phyloP scores from a whole-genome alignment of 2,797 vertebrate genomes.

The Lacerta bilineata region DNA sequence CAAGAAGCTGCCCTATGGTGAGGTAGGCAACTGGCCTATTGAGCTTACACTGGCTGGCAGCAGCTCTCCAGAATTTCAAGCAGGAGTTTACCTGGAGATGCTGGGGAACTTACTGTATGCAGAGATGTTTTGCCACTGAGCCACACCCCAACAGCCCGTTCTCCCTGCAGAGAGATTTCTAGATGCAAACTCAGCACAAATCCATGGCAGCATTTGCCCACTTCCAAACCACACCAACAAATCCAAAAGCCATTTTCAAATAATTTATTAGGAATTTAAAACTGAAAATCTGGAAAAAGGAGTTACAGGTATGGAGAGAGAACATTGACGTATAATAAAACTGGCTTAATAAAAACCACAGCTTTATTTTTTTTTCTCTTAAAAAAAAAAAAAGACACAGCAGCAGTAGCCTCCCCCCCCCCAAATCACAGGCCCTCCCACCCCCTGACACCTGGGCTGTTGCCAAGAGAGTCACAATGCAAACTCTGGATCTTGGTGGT shows the following conservation, averaged over 20 bases:
- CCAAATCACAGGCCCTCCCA: conserved; percentile 70
- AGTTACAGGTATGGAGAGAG: conserved; percentile 84
- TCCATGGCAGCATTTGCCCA: too few species aligned
- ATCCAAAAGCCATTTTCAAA: conserved; percentile 88
- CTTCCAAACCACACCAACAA: conserved; percentile 32
- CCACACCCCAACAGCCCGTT: too few species aligned
- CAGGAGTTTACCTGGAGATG: too few species aligned
- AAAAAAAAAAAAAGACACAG: conserved; percentile 62
- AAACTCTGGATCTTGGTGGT: conserved; percentile 60
- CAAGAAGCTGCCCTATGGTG: too few species aligned
- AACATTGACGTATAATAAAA: conserved; percentile 82
- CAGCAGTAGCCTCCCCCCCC: conserved; percentile 58
- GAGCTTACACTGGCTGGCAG: too few species aligned
- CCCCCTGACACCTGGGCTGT: conserved; percentile 54
- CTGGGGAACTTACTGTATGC: too few species aligned
- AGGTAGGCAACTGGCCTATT: too few species aligned
- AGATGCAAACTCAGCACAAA: neutral
- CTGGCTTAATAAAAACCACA: conserved; percentile 83
- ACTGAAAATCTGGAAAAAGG: conserved; percentile 89
- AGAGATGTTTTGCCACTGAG: too few species aligned
- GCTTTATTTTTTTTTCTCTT: conserved; percentile 75
- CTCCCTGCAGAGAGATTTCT: neutral
- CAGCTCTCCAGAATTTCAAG: too few species aligned
- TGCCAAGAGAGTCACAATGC: conserved; percentile 64
- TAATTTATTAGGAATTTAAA: conserved; percentile 99